Evolutionary conservation across 1,140 invertebrate genomes (phyloP), one percentile per base, ranked within the genome.

Genomic region (Thaumatotibia leucotreta): DNA sequence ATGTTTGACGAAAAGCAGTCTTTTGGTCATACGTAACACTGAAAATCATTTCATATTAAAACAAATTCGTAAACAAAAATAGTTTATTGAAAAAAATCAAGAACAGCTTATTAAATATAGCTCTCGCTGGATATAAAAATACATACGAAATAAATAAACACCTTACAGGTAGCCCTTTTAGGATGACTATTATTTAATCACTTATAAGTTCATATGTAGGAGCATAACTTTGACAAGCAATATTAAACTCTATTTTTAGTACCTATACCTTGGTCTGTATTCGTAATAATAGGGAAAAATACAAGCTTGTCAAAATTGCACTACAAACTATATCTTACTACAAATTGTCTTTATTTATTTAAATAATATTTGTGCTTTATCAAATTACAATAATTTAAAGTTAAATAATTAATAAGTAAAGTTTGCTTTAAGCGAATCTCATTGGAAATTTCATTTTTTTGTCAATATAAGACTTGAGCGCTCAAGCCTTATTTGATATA

Each of bases 1-100:
- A n/a, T n/a, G n/a, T n/a, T n/a, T n/a, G n/a, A n/a, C n/a, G n/a
- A n/a, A n/a, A n/a, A n/a, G n/a, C n/a, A n/a, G n/a, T n/a, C n/a
- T n/a, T n/a, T n/a, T n/a, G n/a, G n/a, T n/a, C n/a, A n/a, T n/a
- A n/a, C n/a, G n/a, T n/a, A n/a, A n/a, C n/a, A n/a, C n/a, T n/a
- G n/a, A n/a, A n/a, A n/a, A n/a, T n/a, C n/a, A n/a, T n/a, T n/a
- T n/a, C n/a, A n/a, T 35, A 35, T 10, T 61, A 61, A 49, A 61
- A 49, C 33, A 61, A 24, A 33, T n/a, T 20, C 31, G 32, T 75
- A 74, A 75, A 76, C 77, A 75, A 75, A 75, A 72, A 68, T 80
- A 71, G 66, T 83, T 83, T 83, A 83, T 80, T 83, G 74, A 78
- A 82, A n/a, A n/a, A n/a, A 65, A 66, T 72, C 50, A 39, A 64